Percentiles rank a stretch among this genome's conserved stretches.
Evolutionary conservation across 2,888 invertebrate species (phyloP).

Genomic region (Stenchaetothrips biformis): DNA sequence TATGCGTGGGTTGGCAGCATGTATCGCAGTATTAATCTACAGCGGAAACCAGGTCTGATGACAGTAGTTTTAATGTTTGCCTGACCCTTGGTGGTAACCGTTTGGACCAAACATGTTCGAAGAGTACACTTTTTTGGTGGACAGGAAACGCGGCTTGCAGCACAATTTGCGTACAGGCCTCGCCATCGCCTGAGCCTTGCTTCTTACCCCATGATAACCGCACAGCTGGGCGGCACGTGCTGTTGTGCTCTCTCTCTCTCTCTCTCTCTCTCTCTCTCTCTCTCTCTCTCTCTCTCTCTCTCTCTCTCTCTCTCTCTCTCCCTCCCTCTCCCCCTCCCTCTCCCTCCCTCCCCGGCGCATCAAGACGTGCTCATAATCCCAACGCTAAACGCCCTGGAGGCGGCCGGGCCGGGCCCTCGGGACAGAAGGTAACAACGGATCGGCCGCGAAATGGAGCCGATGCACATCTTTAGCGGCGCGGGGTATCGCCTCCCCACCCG

Average conservation of each 20-base stretch:
- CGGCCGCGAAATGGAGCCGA: too few relatives aligned
- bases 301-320: background rate
- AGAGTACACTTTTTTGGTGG: too few relatives aligned
- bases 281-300: background rate
- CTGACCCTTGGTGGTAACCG: too few relatives aligned
- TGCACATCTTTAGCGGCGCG: too few relatives aligned
- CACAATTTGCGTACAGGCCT: background rate
- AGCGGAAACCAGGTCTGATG: too few relatives aligned
- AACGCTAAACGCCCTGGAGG: background rate
- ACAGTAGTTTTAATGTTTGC: too few relatives aligned
- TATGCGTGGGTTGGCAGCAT: too few relatives aligned
- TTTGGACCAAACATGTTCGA: too few relatives aligned
- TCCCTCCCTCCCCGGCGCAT: background rate
- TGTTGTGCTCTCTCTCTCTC: background rate
- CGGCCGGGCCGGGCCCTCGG: background rate
- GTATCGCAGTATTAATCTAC: too few relatives aligned
- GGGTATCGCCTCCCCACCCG: too few relatives aligned
- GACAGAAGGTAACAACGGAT: too few relatives aligned
- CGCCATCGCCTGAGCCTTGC: background rate
- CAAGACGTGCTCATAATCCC: background rate
- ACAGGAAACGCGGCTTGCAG: background rate
- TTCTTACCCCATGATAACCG: background rate
- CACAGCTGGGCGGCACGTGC: background rate
- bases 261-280: background rate
- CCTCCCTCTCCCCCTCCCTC: background rate